These are phyloP conservation scores for Psilopogon haemacephalus DNA, from an alignment of 2,113 vertebrate genomes.

Conservation along the genomic window DNA sequence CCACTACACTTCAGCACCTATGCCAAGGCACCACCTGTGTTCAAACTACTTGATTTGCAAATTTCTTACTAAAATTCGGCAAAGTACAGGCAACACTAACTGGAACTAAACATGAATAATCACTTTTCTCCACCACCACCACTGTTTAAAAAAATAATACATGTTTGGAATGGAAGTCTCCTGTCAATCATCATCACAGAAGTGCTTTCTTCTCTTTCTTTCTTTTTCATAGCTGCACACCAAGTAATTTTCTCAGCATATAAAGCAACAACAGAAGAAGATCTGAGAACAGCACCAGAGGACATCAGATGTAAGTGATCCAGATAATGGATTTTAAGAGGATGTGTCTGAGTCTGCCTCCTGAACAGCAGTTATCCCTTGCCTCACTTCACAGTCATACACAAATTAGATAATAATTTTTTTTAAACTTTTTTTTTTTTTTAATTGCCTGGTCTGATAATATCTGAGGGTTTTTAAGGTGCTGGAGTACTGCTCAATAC, in stretches of 20 bases:
- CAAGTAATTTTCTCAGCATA: background rate
- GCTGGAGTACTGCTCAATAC: background rate
- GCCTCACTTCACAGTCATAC: background rate
- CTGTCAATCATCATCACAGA: slow-evolving; percentile 33
- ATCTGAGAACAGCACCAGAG: background rate
- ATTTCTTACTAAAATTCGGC: background rate
- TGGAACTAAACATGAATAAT: slow-evolving; percentile 7
- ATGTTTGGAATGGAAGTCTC: background rate
- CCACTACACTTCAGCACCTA: background rate
- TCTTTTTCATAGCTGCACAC: background rate
- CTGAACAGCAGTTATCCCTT: slow-evolving; percentile 1
- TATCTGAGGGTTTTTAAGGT: background rate
- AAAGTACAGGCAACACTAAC: background rate
- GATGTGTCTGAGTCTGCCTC: background rate
- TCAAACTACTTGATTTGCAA: background rate
- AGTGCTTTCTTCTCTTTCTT: background rate
- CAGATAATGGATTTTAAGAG: slow-evolving; percentile 7
- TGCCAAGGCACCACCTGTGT: background rate
- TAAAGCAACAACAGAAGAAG: slow-evolving; percentile 9
- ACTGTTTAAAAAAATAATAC: background rate
- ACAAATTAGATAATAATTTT: background rate
- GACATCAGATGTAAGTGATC: background rate
- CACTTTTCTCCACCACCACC: background rate
- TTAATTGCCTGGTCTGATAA: background rate
- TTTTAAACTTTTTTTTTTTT: background rate